These are phyloP conservation scores for Cuculus canorus DNA, from an alignment of 2,797 vertebrate genomes.

Conservation along the genomic window DNA sequence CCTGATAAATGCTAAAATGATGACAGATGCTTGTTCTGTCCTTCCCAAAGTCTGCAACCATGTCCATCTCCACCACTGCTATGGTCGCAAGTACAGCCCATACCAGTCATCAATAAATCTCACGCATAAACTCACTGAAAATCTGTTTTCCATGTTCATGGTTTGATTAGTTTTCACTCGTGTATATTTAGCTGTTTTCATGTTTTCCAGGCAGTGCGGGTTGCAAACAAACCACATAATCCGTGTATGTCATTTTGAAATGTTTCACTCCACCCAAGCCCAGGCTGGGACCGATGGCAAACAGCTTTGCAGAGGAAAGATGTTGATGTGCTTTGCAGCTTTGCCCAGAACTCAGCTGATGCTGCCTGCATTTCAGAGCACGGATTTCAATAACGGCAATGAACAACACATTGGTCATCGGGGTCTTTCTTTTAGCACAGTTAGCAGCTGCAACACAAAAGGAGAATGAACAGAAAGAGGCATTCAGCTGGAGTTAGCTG, in stretches of 20 bases:
- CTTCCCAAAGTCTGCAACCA: background rate
- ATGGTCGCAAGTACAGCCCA: background rate
- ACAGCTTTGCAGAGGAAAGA: background rate
- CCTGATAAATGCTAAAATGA: background rate
- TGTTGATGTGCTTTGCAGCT: background rate
- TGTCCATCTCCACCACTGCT: background rate
- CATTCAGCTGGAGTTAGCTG: slow-evolving; percentile 2
- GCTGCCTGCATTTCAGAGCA: background rate
- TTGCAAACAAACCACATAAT: background rate
- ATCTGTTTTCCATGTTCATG: background rate
- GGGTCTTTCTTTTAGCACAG: background rate
- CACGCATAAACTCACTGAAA: background rate
- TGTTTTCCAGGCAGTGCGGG: background rate
- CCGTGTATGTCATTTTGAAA: background rate
- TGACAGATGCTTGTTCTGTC: background rate
- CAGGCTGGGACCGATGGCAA: background rate
- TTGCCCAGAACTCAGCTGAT: slow-evolving; percentile 19
- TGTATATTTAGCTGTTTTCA: background rate
- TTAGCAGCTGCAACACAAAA: slow-evolving; percentile 31
- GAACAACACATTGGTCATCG: accelerated
- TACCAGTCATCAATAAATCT: background rate
- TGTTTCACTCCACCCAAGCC: background rate
- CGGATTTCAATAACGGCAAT: background rate
- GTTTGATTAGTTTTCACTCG: background rate
- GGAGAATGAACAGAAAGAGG: slow-evolving; percentile 6